A percentile compares a stretch with the other conserved stretches of the same genome.
These are phyloP conservation scores for Saguinus imperator DNA, from an alignment of 2,113 vertebrate species.

Conservation along the genomic window DNA sequence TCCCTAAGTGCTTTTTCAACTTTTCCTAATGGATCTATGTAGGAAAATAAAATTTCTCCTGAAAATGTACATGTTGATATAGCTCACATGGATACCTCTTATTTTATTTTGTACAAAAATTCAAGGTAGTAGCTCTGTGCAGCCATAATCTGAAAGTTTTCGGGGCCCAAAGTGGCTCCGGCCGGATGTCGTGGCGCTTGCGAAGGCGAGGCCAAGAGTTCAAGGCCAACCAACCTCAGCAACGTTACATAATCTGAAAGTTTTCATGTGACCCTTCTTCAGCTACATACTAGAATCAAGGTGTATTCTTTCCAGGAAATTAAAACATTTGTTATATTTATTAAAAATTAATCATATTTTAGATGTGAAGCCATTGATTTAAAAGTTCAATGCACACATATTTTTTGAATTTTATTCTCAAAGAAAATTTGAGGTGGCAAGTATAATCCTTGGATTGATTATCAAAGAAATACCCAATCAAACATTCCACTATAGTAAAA, in stretches of 20 bases:
- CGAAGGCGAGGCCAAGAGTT: no score
- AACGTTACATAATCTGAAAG: not conserved
- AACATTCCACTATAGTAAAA: not conserved
- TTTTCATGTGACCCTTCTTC: not conserved
- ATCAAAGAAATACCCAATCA: not conserved
- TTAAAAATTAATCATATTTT: not conserved
- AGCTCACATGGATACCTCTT: not conserved
- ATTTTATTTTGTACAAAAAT: conserved; percentile 13
- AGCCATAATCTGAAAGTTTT: not conserved
- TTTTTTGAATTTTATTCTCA: not conserved
- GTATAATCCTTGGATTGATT: not conserved
- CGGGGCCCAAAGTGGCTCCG: no score
- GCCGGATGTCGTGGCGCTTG: no score
- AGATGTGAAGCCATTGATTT: not conserved
- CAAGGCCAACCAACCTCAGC: no score
- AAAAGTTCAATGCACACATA: not conserved
- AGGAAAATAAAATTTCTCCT: conserved; percentile 26
- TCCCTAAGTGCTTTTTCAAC: not conserved
- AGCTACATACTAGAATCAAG: not conserved
- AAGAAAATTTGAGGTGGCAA: not conserved
- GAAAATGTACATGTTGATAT: not conserved
- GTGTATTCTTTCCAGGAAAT: not conserved
- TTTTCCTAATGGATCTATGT: not conserved
- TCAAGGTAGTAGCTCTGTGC: not conserved
- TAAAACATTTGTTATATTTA: not conserved